phyloP scores from a whole-genome alignment of 30 jellyfish, hydroid and myxozoan genomes.

The Hydractinia symbiolongicarpus region DNA sequence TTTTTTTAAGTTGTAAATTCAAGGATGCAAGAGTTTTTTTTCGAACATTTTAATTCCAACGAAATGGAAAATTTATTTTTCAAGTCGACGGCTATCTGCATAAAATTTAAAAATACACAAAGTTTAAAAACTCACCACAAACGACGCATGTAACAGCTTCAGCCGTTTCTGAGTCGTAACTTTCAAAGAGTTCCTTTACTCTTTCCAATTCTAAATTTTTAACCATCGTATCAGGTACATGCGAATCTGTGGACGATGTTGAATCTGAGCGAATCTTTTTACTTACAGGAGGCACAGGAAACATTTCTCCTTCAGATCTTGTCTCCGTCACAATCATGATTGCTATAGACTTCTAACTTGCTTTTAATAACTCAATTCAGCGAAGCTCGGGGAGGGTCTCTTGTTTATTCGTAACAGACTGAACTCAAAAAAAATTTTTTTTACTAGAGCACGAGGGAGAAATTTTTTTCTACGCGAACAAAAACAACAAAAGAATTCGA shows the following conservation, averaged over 20 bases:
- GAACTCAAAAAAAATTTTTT: slow-evolving; percentile 11
- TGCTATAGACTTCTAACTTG: not conserved
- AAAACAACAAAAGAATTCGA: slow-evolving; percentile 20
- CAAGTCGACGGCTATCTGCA: no score
- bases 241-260: slow-evolving; percentile 63
- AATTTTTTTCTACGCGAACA: slow-evolving; percentile 28
- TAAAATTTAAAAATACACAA: no score
- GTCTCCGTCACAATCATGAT: slow-evolving; percentile 16
- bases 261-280: slow-evolving; percentile 63
- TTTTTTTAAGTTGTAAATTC: no score
- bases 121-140: slow-evolving; percentile 61
- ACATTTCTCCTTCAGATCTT: slow-evolving; percentile 22
- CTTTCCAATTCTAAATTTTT: slow-evolving; percentile 77
- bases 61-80: no score
- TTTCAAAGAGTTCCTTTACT: slow-evolving; percentile 67
- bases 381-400: no score
- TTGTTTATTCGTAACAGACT: not conserved
- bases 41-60: no score
- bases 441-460: slow-evolving; percentile 34
- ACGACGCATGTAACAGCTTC: slow-evolving; percentile 84
- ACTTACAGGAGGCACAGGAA: slow-evolving; percentile 14
- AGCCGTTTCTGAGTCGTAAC: slow-evolving; percentile 69
- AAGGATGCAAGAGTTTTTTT: no score
- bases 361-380: no score
- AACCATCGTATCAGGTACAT: slow-evolving; percentile 23